phyloP scores from a whole-genome alignment of 2,888 invertebrate genomes.

The Leptinotarsa tumamoca region DNA sequence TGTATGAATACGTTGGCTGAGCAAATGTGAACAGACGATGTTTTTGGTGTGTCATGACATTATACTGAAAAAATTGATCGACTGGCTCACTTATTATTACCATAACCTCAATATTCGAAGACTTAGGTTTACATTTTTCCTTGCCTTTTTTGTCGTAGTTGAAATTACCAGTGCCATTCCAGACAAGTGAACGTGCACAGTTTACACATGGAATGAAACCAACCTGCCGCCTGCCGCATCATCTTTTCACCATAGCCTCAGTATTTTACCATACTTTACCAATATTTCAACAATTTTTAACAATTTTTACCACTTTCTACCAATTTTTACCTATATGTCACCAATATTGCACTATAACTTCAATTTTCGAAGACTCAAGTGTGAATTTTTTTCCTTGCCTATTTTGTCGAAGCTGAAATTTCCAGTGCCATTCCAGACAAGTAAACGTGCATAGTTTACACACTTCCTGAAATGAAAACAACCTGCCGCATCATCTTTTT shows the following conservation, averaged over 20 bases:
- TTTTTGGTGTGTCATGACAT: too few relatives aligned
- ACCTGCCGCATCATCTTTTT: conserved; percentile 30
- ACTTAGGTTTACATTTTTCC: neutral
- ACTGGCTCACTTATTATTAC: too few relatives aligned
- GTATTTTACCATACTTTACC: too few relatives aligned
- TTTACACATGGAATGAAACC: conserved; percentile 28
- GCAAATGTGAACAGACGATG: too few relatives aligned
- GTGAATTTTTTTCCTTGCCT: neutral
- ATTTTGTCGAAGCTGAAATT: neutral
- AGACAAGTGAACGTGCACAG: neutral
- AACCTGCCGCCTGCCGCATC: conserved; percentile 27
- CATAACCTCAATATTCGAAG: too few relatives aligned
- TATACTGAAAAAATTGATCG: too few relatives aligned
- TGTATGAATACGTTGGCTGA: too few relatives aligned
- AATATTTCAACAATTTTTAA: too few relatives aligned
- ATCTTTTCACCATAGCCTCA: neutral
- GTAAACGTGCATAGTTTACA: conserved; percentile 20
- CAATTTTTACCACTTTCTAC: too few relatives aligned
- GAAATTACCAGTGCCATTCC: neutral
- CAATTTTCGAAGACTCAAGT: too few relatives aligned
- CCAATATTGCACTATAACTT: too few relatives aligned
- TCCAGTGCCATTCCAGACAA: neutral
- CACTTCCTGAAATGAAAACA: conserved; percentile 18
- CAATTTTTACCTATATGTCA: too few relatives aligned
- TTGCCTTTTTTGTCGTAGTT: neutral